Conservation (phyloP, 2,113 vertebrate species). For the Cepphus grylle region DNA sequence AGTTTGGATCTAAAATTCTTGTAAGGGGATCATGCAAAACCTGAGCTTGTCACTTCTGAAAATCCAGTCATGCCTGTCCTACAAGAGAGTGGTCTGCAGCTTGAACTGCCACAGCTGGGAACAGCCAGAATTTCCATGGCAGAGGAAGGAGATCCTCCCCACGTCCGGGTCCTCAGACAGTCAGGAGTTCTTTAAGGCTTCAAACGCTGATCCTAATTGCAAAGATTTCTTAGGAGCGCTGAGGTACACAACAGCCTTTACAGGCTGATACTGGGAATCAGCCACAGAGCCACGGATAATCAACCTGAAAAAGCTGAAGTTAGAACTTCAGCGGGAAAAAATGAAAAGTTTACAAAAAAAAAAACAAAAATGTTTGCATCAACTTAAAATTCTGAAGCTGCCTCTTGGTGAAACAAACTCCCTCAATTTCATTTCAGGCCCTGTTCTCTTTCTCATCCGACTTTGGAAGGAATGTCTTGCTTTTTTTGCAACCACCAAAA, state of each 20-base stretch:
- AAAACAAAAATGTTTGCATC: neutral
- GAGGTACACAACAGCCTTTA: neutral
- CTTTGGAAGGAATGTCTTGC: neutral
- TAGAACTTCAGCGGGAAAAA: neutral
- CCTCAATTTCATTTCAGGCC: neutral
- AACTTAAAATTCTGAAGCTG: neutral
- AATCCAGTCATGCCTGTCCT: neutral
- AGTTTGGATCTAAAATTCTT: neutral
- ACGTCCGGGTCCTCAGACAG: fast-evolving
- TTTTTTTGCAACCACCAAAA: neutral
- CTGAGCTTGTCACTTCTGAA: neutral
- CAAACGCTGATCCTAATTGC: neutral
- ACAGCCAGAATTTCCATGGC: neutral
- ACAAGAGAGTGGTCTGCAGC: neutral
- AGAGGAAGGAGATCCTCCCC: neutral
- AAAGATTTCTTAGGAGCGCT: neutral
- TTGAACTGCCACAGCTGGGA: neutral
- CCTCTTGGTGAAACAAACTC: neutral
- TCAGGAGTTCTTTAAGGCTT: neutral
- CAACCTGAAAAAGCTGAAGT: neutral
- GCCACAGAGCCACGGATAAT: neutral
- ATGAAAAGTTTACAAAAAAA: neutral
- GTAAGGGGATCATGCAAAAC: neutral
- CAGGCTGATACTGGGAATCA: neutral
- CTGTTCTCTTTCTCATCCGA: neutral